Evolutionary conservation across 2,888 invertebrate species (phyloP), one percentile per base, ranked within the genome.

Genomic region (Cecidostiba fungosa): DNA sequence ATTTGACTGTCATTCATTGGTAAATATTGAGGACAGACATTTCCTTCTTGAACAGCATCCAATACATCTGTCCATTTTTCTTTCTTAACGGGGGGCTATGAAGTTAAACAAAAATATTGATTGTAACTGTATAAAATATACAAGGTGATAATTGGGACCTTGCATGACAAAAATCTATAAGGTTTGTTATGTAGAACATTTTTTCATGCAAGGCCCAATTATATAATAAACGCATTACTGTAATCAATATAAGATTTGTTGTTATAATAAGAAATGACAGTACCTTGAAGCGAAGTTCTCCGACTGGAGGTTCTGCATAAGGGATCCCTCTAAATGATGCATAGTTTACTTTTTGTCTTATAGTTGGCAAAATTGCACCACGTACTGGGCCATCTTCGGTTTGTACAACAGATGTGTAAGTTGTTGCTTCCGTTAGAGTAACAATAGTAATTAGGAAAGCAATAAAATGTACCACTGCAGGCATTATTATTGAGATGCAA

Each of bases 271-370:
- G 12, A 12, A 47, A 16, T 39, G 39, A 19, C 69, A 2, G 39
- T 87, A 90, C 91, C 89, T 89, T 89, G 72, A 91, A 91, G 84
- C 91, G 86, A 26, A 89, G 81, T 14, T 87, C 47, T 14, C 89
- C 89, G 6, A 89, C 0, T 16, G 90, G 90, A 16, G 91, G 87
- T 70, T 89, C 85, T 0, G 87, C 91, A 72, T 88, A 91, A 26
- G 89, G 90, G 47, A 91, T 91, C 10, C 90, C 91, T 76, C 79
- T 88, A 62, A 91, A 91, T 6, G 89, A 72, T 8, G 89, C 86
- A 78, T 89, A 90, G 8, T 76, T 32, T 12, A 86, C 36, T 10
- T 76, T 73, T 5, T 86, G 73, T 19, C 82, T 74, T 19, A 88
- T 39, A 4, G 90, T 90, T 0, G 70, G 76, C 10, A 88, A 81